Evolutionary conservation across 2,797 vertebrate species (phyloP), one percentile per base, ranked within the genome.

Genomic region (Lerista edwardsae): DNA sequence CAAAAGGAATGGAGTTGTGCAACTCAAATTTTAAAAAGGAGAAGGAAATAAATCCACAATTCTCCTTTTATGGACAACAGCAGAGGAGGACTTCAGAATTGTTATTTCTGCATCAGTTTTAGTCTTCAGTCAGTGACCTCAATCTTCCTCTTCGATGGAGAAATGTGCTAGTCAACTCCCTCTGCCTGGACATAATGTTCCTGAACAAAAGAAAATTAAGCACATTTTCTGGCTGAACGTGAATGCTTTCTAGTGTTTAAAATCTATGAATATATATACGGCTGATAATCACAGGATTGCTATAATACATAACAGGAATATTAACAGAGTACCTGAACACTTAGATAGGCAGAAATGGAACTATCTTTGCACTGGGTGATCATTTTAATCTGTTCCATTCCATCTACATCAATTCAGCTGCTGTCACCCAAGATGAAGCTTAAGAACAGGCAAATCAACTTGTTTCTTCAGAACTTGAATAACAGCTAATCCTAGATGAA

Each of bases 331-430:
- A 0, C 3, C 3, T 64, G 51, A 86, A 25, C 25, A 39, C 57
- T 73, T 73, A 69, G 85, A 65, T 64, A 34, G 55, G 31, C 55
- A n/a, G n/a, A n/a, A n/a, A n/a, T n/a, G n/a, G n/a, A n/a, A n/a
- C 83, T 82, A 74, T 75, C 76, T 82, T 6, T 25, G 72, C 31
- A 76, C 1, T 19, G 67, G 78, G 21, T 17, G 19, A 84, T 34
- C 61, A 75, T 79, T 78, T 36, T 86, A 55, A 84, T 87, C 72
- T 41, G 27, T 31, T 78, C 59, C 61, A 51, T 74, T 75, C n/a
- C 27, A 76, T 80, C 44, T 76, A 75, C 64, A 44, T 14, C 41
- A 65, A 76, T 71, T 72, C 65, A 31, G 23, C n/a, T 55, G 34
- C 86, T 84, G 31, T 10, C 6, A 74, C 78, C 82, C 59, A 59